A percentile compares a stretch with the other conserved stretches of the same genome.
phyloP scores from a whole-genome alignment of 1,140 invertebrate genomes.

The Nylanderia fulva region DNA sequence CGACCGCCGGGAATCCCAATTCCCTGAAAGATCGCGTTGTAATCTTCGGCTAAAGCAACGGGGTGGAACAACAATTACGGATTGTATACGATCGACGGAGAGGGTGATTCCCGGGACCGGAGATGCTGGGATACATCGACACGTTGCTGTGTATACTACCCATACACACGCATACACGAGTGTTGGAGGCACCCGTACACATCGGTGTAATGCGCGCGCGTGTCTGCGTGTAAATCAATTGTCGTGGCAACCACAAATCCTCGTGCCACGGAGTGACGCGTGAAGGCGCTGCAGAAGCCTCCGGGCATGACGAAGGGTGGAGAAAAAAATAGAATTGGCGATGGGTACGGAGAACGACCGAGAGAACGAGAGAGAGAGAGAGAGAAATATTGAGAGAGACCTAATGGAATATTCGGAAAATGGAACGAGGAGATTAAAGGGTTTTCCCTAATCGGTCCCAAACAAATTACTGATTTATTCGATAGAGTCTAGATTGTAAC shows the following conservation, averaged over 20 bases:
- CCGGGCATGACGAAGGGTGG: conserved; percentile 55
- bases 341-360: conserved; percentile 20
- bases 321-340: conserved; percentile 54
- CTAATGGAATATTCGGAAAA: conserved; percentile 69
- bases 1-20: conserved; percentile 71
- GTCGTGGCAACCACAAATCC: conserved; percentile 81
- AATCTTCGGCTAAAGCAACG: conserved; percentile 78
- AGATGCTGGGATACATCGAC: conserved; percentile 53
- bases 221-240: conserved; percentile 81
- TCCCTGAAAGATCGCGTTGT: conserved; percentile 78
- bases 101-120: conserved; percentile 66
- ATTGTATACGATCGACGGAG: conserved; percentile 75
- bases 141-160: conserved; percentile 17
- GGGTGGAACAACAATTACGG: conserved; percentile 78
- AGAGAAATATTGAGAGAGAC: background rate
- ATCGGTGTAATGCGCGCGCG: conserved; percentile 44
- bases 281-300: conserved; percentile 76
- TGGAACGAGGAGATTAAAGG: conserved; percentile 56
- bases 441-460: conserved; percentile 39
- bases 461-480: conserved; percentile 62
- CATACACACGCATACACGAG: conserved; percentile 1
- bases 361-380: conserved; percentile 15
- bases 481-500: background rate
- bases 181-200: background rate
- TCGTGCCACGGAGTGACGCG: conserved; percentile 77